Conservation (phyloP, 2,888 invertebrate species). For the Cantharis lateralis region DNA sequence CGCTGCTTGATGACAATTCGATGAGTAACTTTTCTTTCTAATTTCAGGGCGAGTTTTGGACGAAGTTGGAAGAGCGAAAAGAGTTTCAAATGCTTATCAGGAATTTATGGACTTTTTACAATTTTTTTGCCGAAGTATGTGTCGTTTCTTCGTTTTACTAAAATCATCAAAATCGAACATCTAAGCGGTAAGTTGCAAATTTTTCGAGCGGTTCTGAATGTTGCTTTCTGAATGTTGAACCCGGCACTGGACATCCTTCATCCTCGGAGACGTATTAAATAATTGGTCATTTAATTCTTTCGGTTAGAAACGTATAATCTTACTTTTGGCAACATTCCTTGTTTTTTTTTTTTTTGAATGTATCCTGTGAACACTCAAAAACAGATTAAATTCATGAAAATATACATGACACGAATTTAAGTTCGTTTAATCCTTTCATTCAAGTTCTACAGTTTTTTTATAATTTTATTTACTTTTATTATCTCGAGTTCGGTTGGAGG, state of each 20-base stretch:
- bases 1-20: background rate
- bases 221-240: background rate
- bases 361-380: background rate
- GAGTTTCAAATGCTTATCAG: background rate
- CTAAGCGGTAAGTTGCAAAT: background rate
- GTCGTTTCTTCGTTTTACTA: background rate
- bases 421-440: background rate
- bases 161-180: background rate
- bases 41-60: background rate
- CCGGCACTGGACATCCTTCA: background rate
- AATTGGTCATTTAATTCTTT: background rate
- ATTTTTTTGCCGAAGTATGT: background rate
- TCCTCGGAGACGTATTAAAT: background rate
- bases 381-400: conserved; percentile 1
- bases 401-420: background rate
- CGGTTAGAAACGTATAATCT: background rate
- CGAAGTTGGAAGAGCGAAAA: background rate
- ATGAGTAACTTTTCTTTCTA: background rate
- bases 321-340: background rate
- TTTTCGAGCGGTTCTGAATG: background rate
- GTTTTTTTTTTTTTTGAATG: background rate
- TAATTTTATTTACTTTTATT: background rate
- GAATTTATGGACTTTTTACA: background rate
- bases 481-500: background rate
- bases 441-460: background rate